Evolutionary conservation across 92 coral and sea anemone species (phyloP), one percentile per base, ranked within the genome.

Genomic region (Porites rus): DNA sequence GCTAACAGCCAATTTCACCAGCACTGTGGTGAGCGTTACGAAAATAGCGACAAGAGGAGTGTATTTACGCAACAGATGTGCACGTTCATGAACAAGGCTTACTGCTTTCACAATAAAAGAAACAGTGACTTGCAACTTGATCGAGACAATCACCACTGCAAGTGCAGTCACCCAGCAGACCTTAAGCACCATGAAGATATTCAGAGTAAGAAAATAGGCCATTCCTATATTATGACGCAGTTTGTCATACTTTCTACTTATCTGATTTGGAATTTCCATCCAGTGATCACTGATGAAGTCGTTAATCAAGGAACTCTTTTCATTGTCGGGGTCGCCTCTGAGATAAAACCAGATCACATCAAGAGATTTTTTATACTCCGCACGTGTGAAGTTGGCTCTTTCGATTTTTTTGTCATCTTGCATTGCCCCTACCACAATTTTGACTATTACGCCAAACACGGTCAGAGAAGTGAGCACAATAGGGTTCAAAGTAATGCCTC

Each of bases 281-380:
- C 71, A 66, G 71, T 66, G 71, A 43, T 24, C 50, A 43, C 71
- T 66, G 71, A 66, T 22, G 31, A 66, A 66, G 12, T 66, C 71
- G 71, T 21, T 43, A 22, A 66, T 22, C 38, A 66, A 28, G 31
- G 31, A 28, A 28, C 31, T 28, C 31, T 28, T 66, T 66, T 66
- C 38, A 21, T 21, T 22, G 31, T 20, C 20, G 71, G 31, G 24
- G 24, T 22, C 10, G 38, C 21, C 10, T 66, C 24, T 66, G 38
- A 22, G 8, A 9, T 10, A 66, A 20, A 7, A 43, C 21, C 21
- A 25, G 24, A 28, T 28, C 31, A 28, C 31, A 19, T 65, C 69
- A 21, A 65, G 20, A 65, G 16, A 16, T 65, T 65, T 17, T 19
- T 66, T 66, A 43, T 66, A 20, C 71, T 21, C 71, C 10, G 31